A percentile compares a stretch with the other conserved stretches of the same genome.
Evolutionary conservation across 2,113 vertebrate species (phyloP).

Genomic region (Gallinago jamesoni): DNA sequence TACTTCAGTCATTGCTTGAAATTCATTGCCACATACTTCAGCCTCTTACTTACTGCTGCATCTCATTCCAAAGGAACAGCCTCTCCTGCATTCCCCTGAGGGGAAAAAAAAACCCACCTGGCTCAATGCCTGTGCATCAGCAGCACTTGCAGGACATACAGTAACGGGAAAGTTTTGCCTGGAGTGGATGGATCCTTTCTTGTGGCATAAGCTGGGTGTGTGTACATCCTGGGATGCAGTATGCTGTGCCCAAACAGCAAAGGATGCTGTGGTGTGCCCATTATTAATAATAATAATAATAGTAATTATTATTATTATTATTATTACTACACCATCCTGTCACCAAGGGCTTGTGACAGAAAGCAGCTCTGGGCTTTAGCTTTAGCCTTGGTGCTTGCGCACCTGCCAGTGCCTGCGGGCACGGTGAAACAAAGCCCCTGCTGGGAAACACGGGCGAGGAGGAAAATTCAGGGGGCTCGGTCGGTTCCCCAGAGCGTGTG

Average conservation of each 20-base stretch:
- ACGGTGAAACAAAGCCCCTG: not conserved
- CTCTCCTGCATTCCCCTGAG: not conserved
- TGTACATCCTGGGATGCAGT: not conserved
- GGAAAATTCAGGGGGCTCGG: not conserved
- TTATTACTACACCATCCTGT: no score
- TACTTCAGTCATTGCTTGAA: not conserved
- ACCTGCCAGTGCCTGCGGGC: not conserved
- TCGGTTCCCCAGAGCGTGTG: accelerated
- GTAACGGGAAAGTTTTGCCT: not conserved
- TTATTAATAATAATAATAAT: no score
- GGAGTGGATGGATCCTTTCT: not conserved
- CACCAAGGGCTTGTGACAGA: not conserved
- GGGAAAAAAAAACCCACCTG: not conserved
- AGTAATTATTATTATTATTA: no score
- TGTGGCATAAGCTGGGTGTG: accelerated
- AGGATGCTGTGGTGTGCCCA: not conserved
- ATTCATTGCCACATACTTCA: not conserved
- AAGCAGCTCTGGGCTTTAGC: not conserved
- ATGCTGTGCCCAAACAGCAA: not conserved
- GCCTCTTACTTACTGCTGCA: not conserved
- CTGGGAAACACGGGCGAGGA: not conserved
- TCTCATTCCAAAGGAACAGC: not conserved
- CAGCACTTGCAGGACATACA: not conserved
- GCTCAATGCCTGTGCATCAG: not conserved
- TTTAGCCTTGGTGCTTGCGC: not conserved